These are phyloP conservation scores for Euwallacea similis DNA, from an alignment of 1,140 invertebrate genomes.

Conservation along the genomic window DNA sequence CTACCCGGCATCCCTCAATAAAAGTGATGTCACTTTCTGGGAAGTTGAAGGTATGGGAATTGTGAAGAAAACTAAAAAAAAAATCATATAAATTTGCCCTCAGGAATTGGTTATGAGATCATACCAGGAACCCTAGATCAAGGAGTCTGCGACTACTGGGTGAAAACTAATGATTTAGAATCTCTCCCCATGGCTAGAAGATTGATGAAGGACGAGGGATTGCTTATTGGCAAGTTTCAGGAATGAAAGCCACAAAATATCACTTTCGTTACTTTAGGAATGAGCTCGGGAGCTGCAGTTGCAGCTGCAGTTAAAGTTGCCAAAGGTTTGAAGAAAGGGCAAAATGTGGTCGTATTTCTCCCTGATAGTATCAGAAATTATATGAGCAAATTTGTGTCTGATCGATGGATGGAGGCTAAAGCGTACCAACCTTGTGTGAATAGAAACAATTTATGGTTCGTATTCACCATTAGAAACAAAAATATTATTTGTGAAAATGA, in stretches of 20 bases:
- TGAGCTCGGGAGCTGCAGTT: slow-evolving; percentile 89
- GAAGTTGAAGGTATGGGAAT: slow-evolving; percentile 71
- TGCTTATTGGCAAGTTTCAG: slow-evolving; percentile 76
- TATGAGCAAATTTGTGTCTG: slow-evolving; percentile 95
- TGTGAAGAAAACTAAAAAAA: neutral
- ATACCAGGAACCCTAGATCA: slow-evolving; percentile 86
- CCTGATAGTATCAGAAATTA: slow-evolving; percentile 98
- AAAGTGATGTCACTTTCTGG: slow-evolving; percentile 68
- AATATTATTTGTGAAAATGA: neutral
- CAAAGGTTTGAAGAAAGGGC: slow-evolving; percentile 74
- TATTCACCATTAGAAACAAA: slow-evolving; percentile 8
- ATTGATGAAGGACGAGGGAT: slow-evolving; percentile 89
- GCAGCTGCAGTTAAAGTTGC: slow-evolving; percentile 78
- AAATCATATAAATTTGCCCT: slow-evolving; percentile 3
- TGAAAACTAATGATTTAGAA: slow-evolving; percentile 79
- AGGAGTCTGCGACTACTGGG: slow-evolving; percentile 81
- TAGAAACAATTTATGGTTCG: slow-evolving; percentile 60
- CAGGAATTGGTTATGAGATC: slow-evolving; percentile 87
- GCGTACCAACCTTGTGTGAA: slow-evolving; percentile 60
- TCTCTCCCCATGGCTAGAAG: slow-evolving; percentile 80
- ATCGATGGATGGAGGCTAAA: slow-evolving; percentile 93
- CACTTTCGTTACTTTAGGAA: slow-evolving; percentile 60
- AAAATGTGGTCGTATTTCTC: slow-evolving; percentile 87
- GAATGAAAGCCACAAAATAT: slow-evolving; percentile 12
- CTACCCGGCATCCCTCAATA: slow-evolving; percentile 69